Evolutionary conservation across 2,888 invertebrate genomes (phyloP).

Genomic region (Cephus rjabovi): DNA sequence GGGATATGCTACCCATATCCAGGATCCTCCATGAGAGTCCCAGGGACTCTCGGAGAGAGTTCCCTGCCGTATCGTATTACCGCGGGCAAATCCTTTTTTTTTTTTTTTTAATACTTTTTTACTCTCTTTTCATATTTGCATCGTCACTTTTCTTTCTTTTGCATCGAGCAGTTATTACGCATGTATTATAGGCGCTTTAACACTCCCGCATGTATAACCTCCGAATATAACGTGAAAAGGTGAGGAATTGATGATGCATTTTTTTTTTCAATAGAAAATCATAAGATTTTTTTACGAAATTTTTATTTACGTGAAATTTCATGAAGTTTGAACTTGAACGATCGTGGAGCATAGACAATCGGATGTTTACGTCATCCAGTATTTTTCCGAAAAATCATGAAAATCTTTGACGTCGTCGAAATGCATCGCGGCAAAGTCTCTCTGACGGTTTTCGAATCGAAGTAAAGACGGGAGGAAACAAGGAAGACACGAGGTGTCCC

Average conservation of each 20-base stretch:
- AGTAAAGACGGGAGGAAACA: background rate
- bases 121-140: conserved; percentile 32
- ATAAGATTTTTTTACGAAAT: background rate
- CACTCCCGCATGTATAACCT: background rate
- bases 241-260: background rate
- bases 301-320: background rate
- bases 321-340: background rate
- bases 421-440: background rate
- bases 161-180: conserved; percentile 51
- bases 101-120: conserved; percentile 20
- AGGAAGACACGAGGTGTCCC: background rate
- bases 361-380: background rate
- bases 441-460: background rate
- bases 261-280: background rate
- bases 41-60: conserved; percentile 2
- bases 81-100: conserved; percentile 49
- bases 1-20: conserved; percentile 20
- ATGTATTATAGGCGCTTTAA: conserved; percentile 51
- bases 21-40: conserved; percentile 9
- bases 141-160: conserved; percentile 30
- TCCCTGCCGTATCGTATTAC: conserved; percentile 59
- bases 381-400: background rate
- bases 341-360: background rate
- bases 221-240: background rate
- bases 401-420: background rate